These are phyloP conservation scores for Physeter macrocephalus DNA, from an alignment of 2,113 vertebrate genomes.

Conservation along the genomic window DNA sequence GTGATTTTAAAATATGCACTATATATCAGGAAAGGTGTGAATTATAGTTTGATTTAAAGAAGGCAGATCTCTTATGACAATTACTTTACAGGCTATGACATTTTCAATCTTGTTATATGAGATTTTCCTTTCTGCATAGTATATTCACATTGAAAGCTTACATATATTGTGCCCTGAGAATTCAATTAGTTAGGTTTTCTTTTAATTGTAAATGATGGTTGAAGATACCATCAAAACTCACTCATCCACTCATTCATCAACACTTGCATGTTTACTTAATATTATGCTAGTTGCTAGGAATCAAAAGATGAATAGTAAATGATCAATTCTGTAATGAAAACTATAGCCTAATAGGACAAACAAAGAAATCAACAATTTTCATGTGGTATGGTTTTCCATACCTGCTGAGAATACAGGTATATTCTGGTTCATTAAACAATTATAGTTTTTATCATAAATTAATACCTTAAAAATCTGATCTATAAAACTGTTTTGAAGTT, in stretches of 20 bases:
- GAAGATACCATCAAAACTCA: background rate
- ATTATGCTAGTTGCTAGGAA: background rate
- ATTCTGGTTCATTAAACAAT: background rate
- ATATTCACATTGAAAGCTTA: background rate
- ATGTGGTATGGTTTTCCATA: background rate
- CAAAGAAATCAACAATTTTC: background rate
- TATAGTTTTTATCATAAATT: background rate
- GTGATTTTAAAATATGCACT: background rate
- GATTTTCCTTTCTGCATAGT: background rate
- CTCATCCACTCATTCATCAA: background rate
- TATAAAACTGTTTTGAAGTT: background rate
- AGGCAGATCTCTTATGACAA: background rate
- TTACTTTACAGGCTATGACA: background rate
- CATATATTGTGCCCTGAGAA: background rate
- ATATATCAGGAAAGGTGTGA: background rate
- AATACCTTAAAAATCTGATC: background rate
- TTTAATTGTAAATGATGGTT: constrained; percentile 34
- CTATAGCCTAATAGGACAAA: background rate
- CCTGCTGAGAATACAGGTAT: background rate
- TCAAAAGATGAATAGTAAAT: background rate
- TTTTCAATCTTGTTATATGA: background rate
- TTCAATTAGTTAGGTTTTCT: background rate
- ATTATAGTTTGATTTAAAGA: constrained; percentile 19
- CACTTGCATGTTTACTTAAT: background rate
- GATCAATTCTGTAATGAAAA: background rate